Evolutionary conservation across 2,888 invertebrate species (phyloP), one percentile per base, ranked within the genome.

Genomic region (Drosophila aldrichi): DNA sequence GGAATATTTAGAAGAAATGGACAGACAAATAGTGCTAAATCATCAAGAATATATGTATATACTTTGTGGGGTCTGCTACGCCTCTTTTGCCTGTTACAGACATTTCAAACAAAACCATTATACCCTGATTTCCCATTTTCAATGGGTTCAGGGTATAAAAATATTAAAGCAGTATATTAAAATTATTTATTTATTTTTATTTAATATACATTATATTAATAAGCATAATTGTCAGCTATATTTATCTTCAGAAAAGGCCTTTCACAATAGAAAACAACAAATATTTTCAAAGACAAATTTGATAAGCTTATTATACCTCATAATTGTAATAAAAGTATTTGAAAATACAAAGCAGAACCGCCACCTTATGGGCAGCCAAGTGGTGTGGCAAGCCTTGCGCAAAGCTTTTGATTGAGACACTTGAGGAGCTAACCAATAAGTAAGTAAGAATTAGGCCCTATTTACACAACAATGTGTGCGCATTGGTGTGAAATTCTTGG

Each of bases 401-500:
- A 25, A 55, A 63, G 62, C 63, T 66, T 58, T 74, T 65, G 65
- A 77, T 72, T 73, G 70, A 65, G 70, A 8, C 58, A 71, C 85
- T 82, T 69, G 57, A 76, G 49, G 43, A 18, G 52, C 34, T 44
- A 69, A 44, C 52, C 66, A 56, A 64, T 29, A 66, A 84, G 73
- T 64, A 73, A 77, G 75, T 71, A 59, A 63, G 67, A 78, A 88
- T 85, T 80, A 88, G 70, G 48, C 51, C 67, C 78, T 73, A 86
- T 86, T 88, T 85, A 48, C 44, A 60, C 70, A 86, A 88, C 84
- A 84, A 88, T 79, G 60, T 54, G 66, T 65, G 66, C 60, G 62
- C 55, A 74, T 77, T 83, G 79, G 82, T 88, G 88, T 83, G 88
- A 88, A 83, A 82, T 63, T 57, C 54, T 58, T 75, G 54, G 46